phyloP scores from a whole-genome alignment of 2,888 invertebrate genomes.

The Synanthedon andrenaeformis region DNA sequence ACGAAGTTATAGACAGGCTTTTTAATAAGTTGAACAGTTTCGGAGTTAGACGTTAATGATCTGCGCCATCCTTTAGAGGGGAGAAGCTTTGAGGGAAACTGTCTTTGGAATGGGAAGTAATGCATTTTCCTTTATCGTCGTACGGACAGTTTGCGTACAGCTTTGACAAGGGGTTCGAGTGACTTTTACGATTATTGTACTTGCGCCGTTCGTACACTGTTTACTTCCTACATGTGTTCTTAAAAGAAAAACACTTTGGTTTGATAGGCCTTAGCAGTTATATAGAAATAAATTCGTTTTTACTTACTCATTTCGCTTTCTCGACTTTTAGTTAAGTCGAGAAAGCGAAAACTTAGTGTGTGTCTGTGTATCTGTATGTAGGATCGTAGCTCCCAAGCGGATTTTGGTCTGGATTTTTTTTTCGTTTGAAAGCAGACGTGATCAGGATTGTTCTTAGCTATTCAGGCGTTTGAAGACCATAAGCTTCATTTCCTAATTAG shows the following conservation, averaged over 20 bases:
- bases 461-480: too few relatives aligned
- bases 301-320: too few relatives aligned
- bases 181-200: constrained; percentile 65
- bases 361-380: too few relatives aligned
- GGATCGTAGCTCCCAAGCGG: too few relatives aligned
- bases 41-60: constrained; percentile 53
- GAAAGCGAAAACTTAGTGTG: too few relatives aligned
- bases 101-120: constrained; percentile 55
- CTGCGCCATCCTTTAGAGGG: constrained; percentile 54
- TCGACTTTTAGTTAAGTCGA: too few relatives aligned
- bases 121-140: constrained; percentile 67
- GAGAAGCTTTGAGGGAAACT: constrained; percentile 54
- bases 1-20: constrained; percentile 49
- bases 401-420: too few relatives aligned
- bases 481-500: too few relatives aligned
- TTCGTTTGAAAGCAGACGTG: too few relatives aligned
- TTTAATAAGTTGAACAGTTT: constrained; percentile 37
- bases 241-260: constrained; percentile 30
- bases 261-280: too few relatives aligned
- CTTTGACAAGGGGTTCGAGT: constrained; percentile 42
- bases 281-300: too few relatives aligned
- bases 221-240: constrained; percentile 28
- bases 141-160: constrained; percentile 59
- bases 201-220: constrained; percentile 24
- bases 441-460: too few relatives aligned